These are phyloP conservation scores for Desmophyllum pertusum DNA, from an alignment of 92 coral and sea anemone species.

Conservation along the genomic window DNA sequence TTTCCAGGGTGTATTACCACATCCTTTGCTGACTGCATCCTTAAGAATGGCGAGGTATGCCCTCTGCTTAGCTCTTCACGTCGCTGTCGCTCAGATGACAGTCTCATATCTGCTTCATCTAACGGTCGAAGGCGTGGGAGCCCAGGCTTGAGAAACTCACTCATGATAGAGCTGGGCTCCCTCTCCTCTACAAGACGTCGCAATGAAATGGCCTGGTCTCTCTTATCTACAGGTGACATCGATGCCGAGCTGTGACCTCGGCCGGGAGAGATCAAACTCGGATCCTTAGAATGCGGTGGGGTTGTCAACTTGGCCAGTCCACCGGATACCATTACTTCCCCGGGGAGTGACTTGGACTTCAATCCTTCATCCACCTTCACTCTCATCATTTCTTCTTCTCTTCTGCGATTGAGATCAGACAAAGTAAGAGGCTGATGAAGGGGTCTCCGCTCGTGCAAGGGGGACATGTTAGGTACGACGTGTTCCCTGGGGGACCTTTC, in stretches of 20 bases:
- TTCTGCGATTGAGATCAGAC: constrained; percentile 88
- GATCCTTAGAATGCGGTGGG: constrained; percentile 65
- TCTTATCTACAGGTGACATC: constrained; percentile 65
- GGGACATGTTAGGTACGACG: constrained; percentile 57
- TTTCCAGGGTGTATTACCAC: constrained; percentile 63
- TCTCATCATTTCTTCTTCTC: constrained; percentile 78
- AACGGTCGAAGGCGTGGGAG: constrained; percentile 87
- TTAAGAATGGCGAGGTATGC: constrained; percentile 46
- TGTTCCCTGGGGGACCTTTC: constrained; percentile 71
- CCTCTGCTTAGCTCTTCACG: constrained; percentile 75
- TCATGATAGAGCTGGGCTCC: constrained; percentile 56
- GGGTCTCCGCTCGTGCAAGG: constrained; percentile 63
- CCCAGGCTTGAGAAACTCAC: constrained; percentile 79
- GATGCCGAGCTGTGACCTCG: constrained; percentile 48
- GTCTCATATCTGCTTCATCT: constrained; percentile 72
- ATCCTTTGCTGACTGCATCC: constrained; percentile 57
- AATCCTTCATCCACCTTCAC: constrained; percentile 58
- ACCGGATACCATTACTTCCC: constrained; percentile 68
- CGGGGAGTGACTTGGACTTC: constrained; percentile 61
- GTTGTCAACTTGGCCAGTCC: constrained; percentile 54
- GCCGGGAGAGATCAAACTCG: constrained; percentile 53
- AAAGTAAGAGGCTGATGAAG: constrained; percentile 73
- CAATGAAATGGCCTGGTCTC: constrained; percentile 45
- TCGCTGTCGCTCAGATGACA: constrained; percentile 64
- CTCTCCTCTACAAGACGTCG: constrained; percentile 60